Base-by-base conservation (phyloP, 2,797 vertebrate genomes). In the Enteromius argenteus region DNA sequence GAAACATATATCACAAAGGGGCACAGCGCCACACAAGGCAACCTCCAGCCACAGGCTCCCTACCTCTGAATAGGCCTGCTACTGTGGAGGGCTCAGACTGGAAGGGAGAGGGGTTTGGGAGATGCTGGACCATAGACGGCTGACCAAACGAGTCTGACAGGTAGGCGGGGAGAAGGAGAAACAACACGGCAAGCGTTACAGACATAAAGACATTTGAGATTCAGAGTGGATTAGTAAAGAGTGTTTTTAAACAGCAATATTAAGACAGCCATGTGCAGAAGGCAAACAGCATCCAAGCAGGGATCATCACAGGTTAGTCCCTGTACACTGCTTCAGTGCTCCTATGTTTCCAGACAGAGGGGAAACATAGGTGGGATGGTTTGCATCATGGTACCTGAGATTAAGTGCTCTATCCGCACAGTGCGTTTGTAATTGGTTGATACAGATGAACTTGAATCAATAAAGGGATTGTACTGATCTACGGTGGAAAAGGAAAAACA, bases 41-140 rank as follows among this genome's bases (percentile, higher is more conserved):
- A 74, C 69, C 80, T 69, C 73, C 72, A 74, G 71, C 68, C 71
- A 87, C 60, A 84, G 39, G 90, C 93, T 91, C 95, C 95, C 95
- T 97, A 97, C 96, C 96, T 98, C 95, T 96, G 94, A 97, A 97
- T 94, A 98, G 96, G 95, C 96, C 96, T 95, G 96, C 95, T 97
- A 97, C 95, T 93, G 95, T 88, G 96, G 96, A 96, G 95, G 96
- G 93, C 93, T 98, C 96, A 93, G 94, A 93, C 92, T 94, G 93
- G 94, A 94, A 97, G 92, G 96, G 94, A 93, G 96, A 94, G 95
- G 96, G 95, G 64, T 96, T 97, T 95, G 96, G 93, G 92, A 96
- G 94, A 92, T 95, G 97, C 95, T 96, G 95, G 85, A 92, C 93
- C 92, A 92, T 88, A 88, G 94, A 93, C 68, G 91, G 92, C 90